Percentiles rank a stretch among this genome's conserved stretches.
These are phyloP conservation scores for Gorsachius magnificus DNA, from an alignment of 2,797 vertebrate species.

Conservation along the genomic window DNA sequence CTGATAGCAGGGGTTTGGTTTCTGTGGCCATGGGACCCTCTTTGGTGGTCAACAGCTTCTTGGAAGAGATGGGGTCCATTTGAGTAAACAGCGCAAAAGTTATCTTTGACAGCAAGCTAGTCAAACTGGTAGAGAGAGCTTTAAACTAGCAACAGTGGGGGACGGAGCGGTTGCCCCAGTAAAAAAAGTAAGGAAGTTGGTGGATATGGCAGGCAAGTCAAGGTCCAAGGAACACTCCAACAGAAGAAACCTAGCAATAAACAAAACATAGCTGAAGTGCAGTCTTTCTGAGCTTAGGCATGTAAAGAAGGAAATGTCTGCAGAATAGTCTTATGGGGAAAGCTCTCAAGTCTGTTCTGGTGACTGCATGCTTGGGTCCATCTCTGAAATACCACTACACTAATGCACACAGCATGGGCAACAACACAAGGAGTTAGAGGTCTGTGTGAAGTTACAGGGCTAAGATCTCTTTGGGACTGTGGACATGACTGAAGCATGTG, in stretches of 20 bases:
- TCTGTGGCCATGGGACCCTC: neutral
- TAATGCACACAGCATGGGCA: neutral
- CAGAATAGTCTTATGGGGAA: neutral
- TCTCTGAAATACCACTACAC: neutral
- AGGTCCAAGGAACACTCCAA: neutral
- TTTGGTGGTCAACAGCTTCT: neutral
- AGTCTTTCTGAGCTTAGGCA: neutral
- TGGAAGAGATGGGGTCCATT: neutral
- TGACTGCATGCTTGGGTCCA: no score
- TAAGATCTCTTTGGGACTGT: neutral
- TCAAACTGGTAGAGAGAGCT: neutral
- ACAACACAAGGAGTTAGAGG: neutral
- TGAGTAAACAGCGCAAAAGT: neutral
- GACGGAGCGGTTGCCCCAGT: neutral
- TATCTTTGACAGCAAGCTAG: neutral
- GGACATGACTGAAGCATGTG: neutral
- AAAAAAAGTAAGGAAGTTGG: neutral
- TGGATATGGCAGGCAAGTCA: neutral
- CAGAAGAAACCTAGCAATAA: neutral
- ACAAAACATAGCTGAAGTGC: neutral
- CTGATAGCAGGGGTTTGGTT: neutral
- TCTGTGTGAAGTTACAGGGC: neutral
- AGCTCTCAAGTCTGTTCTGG: neutral
- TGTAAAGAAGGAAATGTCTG: neutral
- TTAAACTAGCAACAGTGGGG: neutral